Conservation (phyloP, 2,888 invertebrate genomes). For the Caenorhabditis wallacei region DNA sequence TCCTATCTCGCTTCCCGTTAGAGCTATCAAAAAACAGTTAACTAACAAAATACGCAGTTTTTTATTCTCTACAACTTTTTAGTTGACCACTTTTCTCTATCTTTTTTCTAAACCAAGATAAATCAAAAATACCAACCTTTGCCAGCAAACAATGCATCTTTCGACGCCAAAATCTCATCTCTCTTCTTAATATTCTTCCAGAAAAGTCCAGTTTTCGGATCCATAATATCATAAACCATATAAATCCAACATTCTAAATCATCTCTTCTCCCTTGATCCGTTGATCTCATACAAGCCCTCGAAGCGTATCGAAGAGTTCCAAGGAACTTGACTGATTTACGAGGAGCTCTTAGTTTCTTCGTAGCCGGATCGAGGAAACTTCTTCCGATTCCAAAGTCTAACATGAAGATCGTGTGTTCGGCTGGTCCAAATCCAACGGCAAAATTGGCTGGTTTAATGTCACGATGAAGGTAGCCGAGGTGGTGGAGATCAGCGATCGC, state of each 20-base stretch:
- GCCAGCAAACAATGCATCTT: not conserved
- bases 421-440: conserved; percentile 60
- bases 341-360: conserved; percentile 14
- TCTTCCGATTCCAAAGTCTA: conserved; percentile 63
- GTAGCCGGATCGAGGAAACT: conserved; percentile 45
- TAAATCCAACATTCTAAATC: conserved; percentile 63
- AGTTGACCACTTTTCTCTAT: no score
- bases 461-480: conserved; percentile 68
- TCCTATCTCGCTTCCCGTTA: no score
- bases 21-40: no score
- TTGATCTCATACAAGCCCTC: conserved; percentile 59
- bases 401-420: conserved; percentile 51
- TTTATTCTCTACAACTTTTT: no score
- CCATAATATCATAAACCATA: conserved; percentile 63
- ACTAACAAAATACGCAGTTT: no score
- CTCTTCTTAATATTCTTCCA: conserved; percentile 49
- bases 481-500: conserved; percentile 64
- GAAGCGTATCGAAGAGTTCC: conserved; percentile 69
- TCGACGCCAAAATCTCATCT: conserved; percentile 19
- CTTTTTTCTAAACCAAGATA: not conserved
- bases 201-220: conserved; percentile 54
- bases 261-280: conserved; percentile 59
- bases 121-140: not conserved
- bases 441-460: conserved; percentile 71
- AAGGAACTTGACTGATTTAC: conserved; percentile 66